A percentile compares a stretch with the other conserved stretches of the same genome.
Evolutionary conservation across 2,113 vertebrate genomes (phyloP).

Genomic region (Amblyornis subalaris): DNA sequence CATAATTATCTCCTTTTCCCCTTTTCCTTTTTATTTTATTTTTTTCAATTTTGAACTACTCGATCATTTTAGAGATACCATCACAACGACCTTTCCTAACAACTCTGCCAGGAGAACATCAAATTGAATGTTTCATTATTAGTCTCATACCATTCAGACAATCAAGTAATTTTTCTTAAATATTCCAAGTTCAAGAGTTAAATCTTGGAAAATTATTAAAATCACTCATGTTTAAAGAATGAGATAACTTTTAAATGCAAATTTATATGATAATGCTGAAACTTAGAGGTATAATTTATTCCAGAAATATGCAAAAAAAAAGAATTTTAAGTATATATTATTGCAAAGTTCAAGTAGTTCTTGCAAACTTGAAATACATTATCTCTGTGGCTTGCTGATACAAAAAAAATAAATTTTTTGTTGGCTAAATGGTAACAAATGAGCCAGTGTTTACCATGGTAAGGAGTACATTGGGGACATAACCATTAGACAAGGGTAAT

Average conservation of each 20-base stretch:
- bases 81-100: neutral
- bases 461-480: constrained; percentile 44
- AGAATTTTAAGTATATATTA: neutral
- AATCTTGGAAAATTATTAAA: constrained; percentile 16
- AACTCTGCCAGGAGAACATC: neutral
- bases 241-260: constrained; percentile 27
- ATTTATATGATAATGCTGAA: constrained; percentile 8
- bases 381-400: neutral
- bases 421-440: constrained; percentile 51
- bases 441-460: constrained; percentile 38
- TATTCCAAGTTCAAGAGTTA: constrained; percentile 3
- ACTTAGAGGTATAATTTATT: neutral
- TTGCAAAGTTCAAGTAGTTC: neutral
- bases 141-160: neutral
- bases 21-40: neutral
- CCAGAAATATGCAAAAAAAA: neutral
- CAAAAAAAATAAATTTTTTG: neutral
- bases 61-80: neutral
- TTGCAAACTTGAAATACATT: neutral
- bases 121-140: neutral
- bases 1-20: neutral
- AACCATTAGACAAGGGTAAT: constrained; percentile 66
- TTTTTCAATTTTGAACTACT: neutral
- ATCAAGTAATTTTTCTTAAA: neutral
- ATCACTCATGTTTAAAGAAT: constrained; percentile 12